These are phyloP conservation scores for Microtus agrestis DNA, from an alignment of 2,797 vertebrate genomes.

Conservation along the genomic window DNA sequence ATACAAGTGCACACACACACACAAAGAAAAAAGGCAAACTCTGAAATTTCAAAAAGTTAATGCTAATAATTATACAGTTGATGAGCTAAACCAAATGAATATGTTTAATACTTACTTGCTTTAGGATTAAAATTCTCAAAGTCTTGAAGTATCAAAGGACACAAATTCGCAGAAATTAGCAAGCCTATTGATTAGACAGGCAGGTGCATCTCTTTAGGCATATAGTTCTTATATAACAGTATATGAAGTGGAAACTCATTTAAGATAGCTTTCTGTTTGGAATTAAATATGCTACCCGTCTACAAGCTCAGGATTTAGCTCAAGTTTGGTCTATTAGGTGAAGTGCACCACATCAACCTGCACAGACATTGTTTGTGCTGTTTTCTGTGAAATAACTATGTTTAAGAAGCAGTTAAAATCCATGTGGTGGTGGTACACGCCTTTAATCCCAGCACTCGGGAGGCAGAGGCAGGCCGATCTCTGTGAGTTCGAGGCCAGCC, in stretches of 20 bases:
- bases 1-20: background rate
- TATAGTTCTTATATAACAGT: background rate
- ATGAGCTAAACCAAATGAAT: background rate
- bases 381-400: background rate
- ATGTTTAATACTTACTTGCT: background rate
- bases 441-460: too few relatives aligned
- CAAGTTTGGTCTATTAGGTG: background rate
- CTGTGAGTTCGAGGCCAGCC: too few relatives aligned
- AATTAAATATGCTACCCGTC: background rate
- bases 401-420: background rate
- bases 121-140: slow-evolving; percentile 26
- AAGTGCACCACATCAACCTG: background rate
- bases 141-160: background rate
- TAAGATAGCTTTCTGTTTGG: background rate
- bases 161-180: background rate
- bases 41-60: slow-evolving; percentile 18
- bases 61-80: background rate
- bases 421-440: too few relatives aligned
- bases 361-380: background rate
- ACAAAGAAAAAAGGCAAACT: background rate
- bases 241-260: background rate
- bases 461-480: too few relatives aligned
- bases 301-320: slow-evolving; percentile 16
- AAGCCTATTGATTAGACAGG: background rate
- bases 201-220: background rate